Evolutionary conservation across 2,113 vertebrate species (phyloP), one percentile per base, ranked within the genome.

Genomic region (Alosa alosa): DNA sequence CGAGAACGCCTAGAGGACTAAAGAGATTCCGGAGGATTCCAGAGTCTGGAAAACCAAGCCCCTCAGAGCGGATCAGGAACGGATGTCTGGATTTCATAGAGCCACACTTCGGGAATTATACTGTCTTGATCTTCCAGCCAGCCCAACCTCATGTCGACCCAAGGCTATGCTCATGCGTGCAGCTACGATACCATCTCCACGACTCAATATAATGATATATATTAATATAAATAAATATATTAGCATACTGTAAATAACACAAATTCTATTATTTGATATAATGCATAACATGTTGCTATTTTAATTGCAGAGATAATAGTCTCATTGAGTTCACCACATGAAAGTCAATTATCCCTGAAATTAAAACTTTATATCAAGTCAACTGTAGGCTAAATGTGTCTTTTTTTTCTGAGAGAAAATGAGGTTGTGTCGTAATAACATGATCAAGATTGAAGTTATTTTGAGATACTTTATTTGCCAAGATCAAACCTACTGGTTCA

Each of bases 281-380:
- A 31, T 31, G 31, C 31, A 31, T 31, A 31, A 31, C 31, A 31
- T 31, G 31, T 31, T 31, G 31, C 31, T 31, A 31, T 31, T 31
- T 31, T 31, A 22, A 64, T 64, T 5, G 60, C 60, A 64, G 20
- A 22, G 60, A 25, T 22, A 25, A 64, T 20, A 64, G 5, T 68
- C 25, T 36, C 64, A 78, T 78, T 78, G 72, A 25, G 7, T 72
- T 72, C 64, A 9, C 64, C 64, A 31, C 25, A 72, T 72, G 64
- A 78, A 78, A 78, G 36, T 15, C 72, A 78, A 78, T 78, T 78
- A 78, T 9, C 31, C 72, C 72, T 78, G 72, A 78, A 78, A 72
- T 72, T 7, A 36, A 72, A 72, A 31, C 31, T 36, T 13, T 4
- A 64, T 20, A 64, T 64, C 18, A 6, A 68, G 9, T 72, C 1